Conservation (phyloP, 1,140 invertebrate species). For the Hyposmocoma kahamanoa region DNA sequence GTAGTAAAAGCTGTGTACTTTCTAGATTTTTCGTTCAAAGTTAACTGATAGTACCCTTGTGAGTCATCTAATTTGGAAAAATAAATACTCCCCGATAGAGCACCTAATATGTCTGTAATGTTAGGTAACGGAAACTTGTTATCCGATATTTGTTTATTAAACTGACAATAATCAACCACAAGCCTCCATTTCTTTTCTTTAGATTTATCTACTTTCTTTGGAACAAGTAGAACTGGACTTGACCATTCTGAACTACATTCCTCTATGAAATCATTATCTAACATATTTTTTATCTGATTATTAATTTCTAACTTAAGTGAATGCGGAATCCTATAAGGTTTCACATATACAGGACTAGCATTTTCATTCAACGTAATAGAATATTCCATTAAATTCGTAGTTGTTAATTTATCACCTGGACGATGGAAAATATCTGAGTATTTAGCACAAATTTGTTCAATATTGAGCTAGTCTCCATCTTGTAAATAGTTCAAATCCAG, state of each 20-base stretch:
- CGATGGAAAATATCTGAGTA: conserved; percentile 7
- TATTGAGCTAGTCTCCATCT: too few species aligned
- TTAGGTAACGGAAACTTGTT: conserved; percentile 21
- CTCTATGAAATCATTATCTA: conserved; percentile 5
- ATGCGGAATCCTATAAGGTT: conserved; percentile 7
- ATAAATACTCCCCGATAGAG: not conserved
- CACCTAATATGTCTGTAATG: conserved; percentile 7
- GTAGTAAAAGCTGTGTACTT: conserved; percentile 4
- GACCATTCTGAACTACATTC: not conserved
- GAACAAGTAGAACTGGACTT: conserved; percentile 8
- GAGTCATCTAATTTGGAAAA: conserved; percentile 2
- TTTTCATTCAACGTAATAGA: not conserved
- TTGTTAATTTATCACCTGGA: conserved; percentile 2
- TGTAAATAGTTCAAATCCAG: too few species aligned
- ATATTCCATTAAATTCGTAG: not conserved
- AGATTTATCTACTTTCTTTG: conserved; percentile 1
- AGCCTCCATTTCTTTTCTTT: conserved; percentile 6
- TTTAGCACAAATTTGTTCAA: too few species aligned
- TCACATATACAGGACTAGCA: conserved; percentile 2
- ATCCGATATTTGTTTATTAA: conserved; percentile 36
- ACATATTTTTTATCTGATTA: conserved; percentile 5
- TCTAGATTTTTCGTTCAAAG: not conserved
- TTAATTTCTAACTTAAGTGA: conserved; percentile 1
- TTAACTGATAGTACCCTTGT: conserved; percentile 3
- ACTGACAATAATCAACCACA: conserved; percentile 47